Evolutionary conservation across 2,113 vertebrate species (phyloP).

Genomic region (Silurus asotus): DNA sequence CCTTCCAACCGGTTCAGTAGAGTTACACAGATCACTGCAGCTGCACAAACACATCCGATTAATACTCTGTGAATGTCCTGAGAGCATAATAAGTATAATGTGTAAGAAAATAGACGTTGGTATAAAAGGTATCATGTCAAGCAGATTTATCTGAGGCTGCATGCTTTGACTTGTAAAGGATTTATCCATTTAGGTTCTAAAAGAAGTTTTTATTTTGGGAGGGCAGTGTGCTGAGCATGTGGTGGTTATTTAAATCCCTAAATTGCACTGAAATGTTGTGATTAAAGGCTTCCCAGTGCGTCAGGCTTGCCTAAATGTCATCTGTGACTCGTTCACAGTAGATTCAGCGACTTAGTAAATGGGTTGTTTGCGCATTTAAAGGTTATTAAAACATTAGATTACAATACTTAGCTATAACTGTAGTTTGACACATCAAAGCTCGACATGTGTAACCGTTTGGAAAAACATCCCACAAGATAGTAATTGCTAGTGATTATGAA

Average conservation of each 20-base stretch:
- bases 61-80: neutral
- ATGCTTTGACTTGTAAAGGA: neutral
- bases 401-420: neutral
- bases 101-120: neutral
- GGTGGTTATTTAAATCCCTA: neutral
- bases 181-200: neutral
- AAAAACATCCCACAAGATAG: neutral
- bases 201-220: neutral
- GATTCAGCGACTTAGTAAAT: neutral
- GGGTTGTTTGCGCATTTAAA: neutral
- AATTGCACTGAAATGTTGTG: slow-evolving; percentile 24
- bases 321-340: neutral
- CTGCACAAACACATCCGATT: slow-evolving; percentile 63
- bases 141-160: neutral
- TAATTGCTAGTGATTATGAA: slow-evolving; percentile 9
- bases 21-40: slow-evolving; percentile 82
- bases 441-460: neutral
- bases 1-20: slow-evolving; percentile 82
- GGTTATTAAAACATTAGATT: neutral
- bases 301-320: neutral
- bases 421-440: neutral
- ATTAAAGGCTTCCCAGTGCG: neutral
- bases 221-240: neutral
- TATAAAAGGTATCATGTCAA: neutral
- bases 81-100: neutral